Percentiles rank a stretch among this genome's conserved stretches.
Conservation (phyloP, 2,113 vertebrate genomes). For the Lonchura striata region DNA sequence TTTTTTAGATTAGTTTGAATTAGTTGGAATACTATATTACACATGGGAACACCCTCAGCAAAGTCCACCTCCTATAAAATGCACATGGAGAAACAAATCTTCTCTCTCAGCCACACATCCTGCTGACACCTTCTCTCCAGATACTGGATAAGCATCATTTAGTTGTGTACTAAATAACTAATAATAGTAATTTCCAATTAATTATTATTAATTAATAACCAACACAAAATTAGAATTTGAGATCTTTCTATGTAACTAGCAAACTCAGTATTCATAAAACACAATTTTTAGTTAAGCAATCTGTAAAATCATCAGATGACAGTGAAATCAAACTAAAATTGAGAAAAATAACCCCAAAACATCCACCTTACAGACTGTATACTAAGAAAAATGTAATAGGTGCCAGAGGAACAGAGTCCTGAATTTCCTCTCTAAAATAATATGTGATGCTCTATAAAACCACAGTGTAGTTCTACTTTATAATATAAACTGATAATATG, state of each 20-base stretch:
- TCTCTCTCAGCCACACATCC: neutral
- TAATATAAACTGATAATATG: neutral
- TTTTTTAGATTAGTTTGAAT: neutral
- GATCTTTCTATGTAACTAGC: neutral
- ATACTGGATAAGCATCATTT: neutral
- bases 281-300: neutral
- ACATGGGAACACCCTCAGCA: neutral
- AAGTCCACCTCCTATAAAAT: neutral
- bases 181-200: neutral
- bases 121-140: slow-evolving; percentile 7
- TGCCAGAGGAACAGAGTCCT: neutral
- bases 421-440: neutral
- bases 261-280: neutral
- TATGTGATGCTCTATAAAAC: neutral
- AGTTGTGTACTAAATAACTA: neutral
- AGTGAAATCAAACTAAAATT: neutral
- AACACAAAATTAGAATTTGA: neutral
- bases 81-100: neutral
- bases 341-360: neutral
- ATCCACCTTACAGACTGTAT: neutral
- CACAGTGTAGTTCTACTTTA: neutral
- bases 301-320: neutral
- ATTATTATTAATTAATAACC: neutral
- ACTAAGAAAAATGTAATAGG: neutral
- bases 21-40: neutral